phyloP scores from a whole-genome alignment of 2,888 invertebrate genomes.

The Athetis lepigone region DNA sequence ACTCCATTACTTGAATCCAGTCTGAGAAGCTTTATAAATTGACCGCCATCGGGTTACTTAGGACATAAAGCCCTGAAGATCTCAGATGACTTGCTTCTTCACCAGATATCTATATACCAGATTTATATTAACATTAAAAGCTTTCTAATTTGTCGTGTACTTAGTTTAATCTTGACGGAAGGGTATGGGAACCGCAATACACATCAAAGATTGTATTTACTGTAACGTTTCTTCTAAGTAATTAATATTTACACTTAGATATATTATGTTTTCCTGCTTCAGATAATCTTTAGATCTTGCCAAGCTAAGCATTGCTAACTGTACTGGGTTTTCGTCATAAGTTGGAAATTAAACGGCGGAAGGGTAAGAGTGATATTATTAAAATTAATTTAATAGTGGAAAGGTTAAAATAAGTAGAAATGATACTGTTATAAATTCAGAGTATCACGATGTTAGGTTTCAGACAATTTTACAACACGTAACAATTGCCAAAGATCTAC shows the following conservation, averaged over 20 bases:
- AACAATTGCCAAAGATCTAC: not conserved
- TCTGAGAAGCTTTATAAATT: conserved; percentile 78
- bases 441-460: not conserved
- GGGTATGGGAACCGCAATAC: conserved; percentile 19
- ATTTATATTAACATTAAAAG: conserved; percentile 42
- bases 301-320: too few species aligned
- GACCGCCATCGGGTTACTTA: conserved; percentile 74
- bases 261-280: not conserved
- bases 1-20: conserved; percentile 75
- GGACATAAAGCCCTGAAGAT: conserved; percentile 56
- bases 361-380: too few species aligned
- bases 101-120: conserved; percentile 27
- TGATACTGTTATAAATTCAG: too few species aligned
- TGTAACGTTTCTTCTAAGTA: conserved; percentile 12
- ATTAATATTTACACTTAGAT: conserved; percentile 11
- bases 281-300: too few species aligned
- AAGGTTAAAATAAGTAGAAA: too few species aligned
- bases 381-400: too few species aligned
- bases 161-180: conserved; percentile 18
- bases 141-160: conserved; percentile 30
- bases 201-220: conserved; percentile 19
- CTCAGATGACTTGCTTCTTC: conserved; percentile 53
- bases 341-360: too few species aligned
- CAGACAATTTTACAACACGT: not conserved
- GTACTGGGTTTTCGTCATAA: too few species aligned